Base-by-base conservation (phyloP, 2,113 vertebrate species). In the Aix galericulata region DNA sequence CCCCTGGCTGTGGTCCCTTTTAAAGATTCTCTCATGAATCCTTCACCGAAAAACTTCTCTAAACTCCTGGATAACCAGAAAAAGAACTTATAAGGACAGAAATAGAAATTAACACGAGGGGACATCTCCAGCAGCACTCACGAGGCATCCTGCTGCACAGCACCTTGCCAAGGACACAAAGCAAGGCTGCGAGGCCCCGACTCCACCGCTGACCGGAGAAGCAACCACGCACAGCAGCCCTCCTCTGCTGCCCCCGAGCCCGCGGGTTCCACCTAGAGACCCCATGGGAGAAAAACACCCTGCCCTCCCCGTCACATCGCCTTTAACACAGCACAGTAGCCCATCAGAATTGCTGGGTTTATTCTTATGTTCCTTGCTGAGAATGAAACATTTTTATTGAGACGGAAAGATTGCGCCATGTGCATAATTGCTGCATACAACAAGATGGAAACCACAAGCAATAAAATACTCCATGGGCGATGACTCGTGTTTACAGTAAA, bases 401-500 rank as follows among this genome's bases (percentile, higher is more conserved):
- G 90, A 90, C 86, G 95, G 95, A 97, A 96, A 89, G 93, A 96
- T 82, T 95, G 87, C 71, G 31, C 94, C 94, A 97, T 95, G 94
- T 88, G 95, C 80, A 78, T 96, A 95, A 96, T 95, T 96, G 91
- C 89, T 92, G 88, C 95, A 94, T 91, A 95, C 94, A 94, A 96
- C 84, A 94, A 94, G 93, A 95, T 93, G 89, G 91, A 97, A 97
- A 95, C 95, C 95, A 95, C 94, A 97, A 93, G 94, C 96, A 95
- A 95, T 97, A 96, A 96, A 96, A 95, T 87, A 94, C 91, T 91
- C 95, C 89, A 88, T 56, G 89, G 87, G 89, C 34, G 92, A 96
- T 97, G 95, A 96, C 86, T 96, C 80, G 38, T 96, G 91, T 97
- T 97, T 97, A 96, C 90, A 95, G 93, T 96, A 97, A 96, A 97